Conservation (phyloP, 92 coral and sea anemone species). For the Siderastrea siderea region DNA sequence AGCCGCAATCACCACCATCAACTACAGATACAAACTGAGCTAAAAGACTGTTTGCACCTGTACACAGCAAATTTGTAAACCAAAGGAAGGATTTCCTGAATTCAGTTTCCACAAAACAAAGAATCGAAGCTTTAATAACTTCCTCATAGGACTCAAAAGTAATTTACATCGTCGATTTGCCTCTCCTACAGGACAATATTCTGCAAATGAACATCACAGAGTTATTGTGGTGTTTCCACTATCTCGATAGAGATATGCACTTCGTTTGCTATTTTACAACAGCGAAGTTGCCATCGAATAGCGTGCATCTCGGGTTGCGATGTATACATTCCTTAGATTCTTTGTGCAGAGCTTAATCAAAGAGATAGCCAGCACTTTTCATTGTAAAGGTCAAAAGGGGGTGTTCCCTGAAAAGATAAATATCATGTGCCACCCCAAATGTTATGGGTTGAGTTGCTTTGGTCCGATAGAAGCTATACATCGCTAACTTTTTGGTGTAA, state of each 20-base stretch:
- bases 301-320: not conserved
- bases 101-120: too few relatives aligned
- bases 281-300: not conserved
- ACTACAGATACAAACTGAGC: not conserved
- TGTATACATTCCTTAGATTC: not conserved
- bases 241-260: not conserved
- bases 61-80: not conserved
- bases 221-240: too few relatives aligned
- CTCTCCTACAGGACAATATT: not conserved
- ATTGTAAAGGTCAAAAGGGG: not conserved
- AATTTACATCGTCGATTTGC: too few relatives aligned
- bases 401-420: not conserved
- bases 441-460: not conserved
- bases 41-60: not conserved
- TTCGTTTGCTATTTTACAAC: not conserved
- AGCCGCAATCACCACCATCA: not conserved
- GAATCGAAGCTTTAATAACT: too few relatives aligned
- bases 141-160: too few relatives aligned
- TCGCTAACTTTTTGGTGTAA: not conserved
- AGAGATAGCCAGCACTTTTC: not conserved
- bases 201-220: not conserved
- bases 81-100: not conserved
- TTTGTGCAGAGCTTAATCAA: not conserved
- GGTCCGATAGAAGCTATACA: not conserved
- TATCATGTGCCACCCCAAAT: not conserved